These are phyloP conservation scores for Lithophane semibrunnea DNA, from an alignment of 2,888 invertebrate genomes.

Conservation along the genomic window DNA sequence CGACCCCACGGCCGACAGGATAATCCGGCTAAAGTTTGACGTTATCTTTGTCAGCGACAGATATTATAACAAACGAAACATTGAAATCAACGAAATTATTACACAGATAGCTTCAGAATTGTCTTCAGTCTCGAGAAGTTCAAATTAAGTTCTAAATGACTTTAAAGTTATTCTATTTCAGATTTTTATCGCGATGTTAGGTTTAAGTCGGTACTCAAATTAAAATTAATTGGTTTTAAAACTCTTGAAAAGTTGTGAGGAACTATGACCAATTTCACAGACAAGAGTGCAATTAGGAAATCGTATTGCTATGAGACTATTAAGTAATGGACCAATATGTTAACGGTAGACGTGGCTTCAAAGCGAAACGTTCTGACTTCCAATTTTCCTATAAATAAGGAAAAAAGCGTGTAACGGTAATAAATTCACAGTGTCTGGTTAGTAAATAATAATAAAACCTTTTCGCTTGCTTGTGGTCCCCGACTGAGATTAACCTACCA, in stretches of 20 bases:
- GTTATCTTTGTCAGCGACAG: conserved; percentile 73
- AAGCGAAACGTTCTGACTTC: conserved; percentile 50
- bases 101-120: conserved; percentile 53
- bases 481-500: conserved; percentile 50
- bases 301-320: conserved; percentile 15
- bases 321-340: conserved; percentile 47
- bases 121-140: conserved; percentile 48
- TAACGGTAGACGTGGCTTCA: conserved; percentile 46
- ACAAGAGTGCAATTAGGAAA: conserved; percentile 20
- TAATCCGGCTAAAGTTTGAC: conserved; percentile 75
- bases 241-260: background rate
- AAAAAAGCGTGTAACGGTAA: conserved; percentile 47
- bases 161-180: conserved; percentile 37
- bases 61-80: conserved; percentile 72
- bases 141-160: conserved; percentile 52
- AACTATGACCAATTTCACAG: background rate
- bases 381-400: conserved; percentile 55
- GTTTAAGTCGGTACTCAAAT: conserved; percentile 13
- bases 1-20: conserved; percentile 68
- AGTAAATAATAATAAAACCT: conserved; percentile 56
- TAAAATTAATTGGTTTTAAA: conserved; percentile 17
- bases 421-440: conserved; percentile 55
- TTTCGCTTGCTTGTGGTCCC: conserved; percentile 39
- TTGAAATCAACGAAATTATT: conserved; percentile 68
- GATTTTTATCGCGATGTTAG: conserved; percentile 38